Conservation (phyloP, 2,113 vertebrate genomes). For the Ictalurus furcatus region DNA sequence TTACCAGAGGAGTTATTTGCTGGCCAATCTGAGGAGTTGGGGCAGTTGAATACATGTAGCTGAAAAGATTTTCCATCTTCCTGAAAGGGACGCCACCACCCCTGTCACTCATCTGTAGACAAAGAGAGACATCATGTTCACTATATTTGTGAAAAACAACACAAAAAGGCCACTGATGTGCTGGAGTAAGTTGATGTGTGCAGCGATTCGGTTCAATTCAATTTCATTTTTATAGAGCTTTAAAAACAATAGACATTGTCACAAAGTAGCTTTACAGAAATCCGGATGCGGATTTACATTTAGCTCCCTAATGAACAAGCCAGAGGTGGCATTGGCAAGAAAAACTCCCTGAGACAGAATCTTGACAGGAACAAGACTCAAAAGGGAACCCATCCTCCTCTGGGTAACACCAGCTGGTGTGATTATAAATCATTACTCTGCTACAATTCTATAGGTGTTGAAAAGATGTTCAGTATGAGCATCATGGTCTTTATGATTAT, state of each 20-base stretch:
- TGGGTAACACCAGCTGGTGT: background rate
- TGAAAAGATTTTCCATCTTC: conserved; percentile 90
- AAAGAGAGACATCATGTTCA: background rate
- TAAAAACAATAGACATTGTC: background rate
- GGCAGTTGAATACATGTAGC: conserved; percentile 94
- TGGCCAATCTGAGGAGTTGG: conserved; percentile 82
- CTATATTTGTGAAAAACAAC: background rate
- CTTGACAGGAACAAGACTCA: background rate
- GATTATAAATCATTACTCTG: background rate
- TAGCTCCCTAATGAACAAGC: background rate
- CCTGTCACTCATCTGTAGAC: conserved; percentile 84
- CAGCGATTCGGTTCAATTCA: background rate
- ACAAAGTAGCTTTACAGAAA: background rate
- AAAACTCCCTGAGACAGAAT: background rate
- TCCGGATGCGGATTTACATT: background rate
- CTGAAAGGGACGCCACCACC: conserved; percentile 87
- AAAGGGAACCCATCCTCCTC: background rate
- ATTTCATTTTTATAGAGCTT: background rate
- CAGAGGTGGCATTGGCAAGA: background rate
- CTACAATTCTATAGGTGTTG: background rate
- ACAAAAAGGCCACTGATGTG: background rate
- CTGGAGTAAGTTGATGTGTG: background rate
- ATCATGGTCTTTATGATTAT: background rate
- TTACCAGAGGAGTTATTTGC: conserved; percentile 80
- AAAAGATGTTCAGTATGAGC: background rate